Conservation (phyloP, 2,888 invertebrate genomes). For the Mactromeris polynyma region DNA sequence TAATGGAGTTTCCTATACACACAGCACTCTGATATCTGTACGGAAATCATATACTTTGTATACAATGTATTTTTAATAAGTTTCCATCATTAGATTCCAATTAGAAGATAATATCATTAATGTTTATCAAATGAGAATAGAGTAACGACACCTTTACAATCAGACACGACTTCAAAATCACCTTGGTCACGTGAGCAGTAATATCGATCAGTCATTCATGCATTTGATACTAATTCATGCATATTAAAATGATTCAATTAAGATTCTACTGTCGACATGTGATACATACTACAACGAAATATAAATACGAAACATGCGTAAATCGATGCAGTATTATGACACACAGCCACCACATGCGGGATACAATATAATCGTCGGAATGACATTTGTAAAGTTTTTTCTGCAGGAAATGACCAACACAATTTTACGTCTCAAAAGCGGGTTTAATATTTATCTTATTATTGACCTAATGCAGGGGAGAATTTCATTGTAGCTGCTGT, state of each 20-base stretch:
- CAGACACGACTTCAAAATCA: background rate
- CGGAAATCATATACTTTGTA: constrained; percentile 27
- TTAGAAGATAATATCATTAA: constrained; percentile 23
- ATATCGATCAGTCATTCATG: background rate
- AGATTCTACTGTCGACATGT: background rate
- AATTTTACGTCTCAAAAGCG: too few species aligned
- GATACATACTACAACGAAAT: background rate
- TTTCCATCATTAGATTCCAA: constrained; percentile 20
- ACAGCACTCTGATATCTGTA: constrained; percentile 14
- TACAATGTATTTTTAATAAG: constrained; percentile 31
- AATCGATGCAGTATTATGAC: too few species aligned
- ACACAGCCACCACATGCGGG: too few species aligned
- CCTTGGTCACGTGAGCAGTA: background rate
- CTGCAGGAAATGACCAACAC: too few species aligned
- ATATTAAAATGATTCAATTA: background rate
- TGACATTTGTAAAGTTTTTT: too few species aligned
- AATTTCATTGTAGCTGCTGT: too few species aligned
- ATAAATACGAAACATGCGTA: background rate
- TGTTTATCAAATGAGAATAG: constrained; percentile 20
- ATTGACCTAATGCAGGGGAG: too few species aligned
- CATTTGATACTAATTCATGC: background rate
- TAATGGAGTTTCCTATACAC: constrained; percentile 22
- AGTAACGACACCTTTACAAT: background rate
- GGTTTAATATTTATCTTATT: too few species aligned
- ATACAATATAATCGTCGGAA: too few species aligned